These are phyloP conservation scores for Sthenelais limicola DNA, from an alignment of 2,888 invertebrate genomes.

Conservation along the genomic window DNA sequence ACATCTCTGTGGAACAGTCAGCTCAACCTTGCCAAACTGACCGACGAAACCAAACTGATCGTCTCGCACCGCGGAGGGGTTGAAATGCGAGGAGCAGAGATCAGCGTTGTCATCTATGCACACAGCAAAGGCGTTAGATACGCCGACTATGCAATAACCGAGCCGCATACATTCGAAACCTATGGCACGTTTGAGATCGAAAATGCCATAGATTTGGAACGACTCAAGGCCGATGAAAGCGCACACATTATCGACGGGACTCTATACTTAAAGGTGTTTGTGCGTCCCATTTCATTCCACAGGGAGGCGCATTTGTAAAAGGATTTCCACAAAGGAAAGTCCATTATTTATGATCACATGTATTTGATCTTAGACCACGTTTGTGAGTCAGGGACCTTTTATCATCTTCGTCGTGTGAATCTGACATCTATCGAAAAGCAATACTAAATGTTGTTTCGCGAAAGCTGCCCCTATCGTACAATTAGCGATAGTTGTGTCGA, in stretches of 20 bases:
- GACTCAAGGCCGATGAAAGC: conserved; percentile 45
- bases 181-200: conserved; percentile 51
- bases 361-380: no score
- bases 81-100: conserved; percentile 49
- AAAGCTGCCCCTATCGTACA: no score
- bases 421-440: no score
- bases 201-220: conserved; percentile 48
- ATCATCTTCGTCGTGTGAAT: no score
- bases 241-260: conserved; percentile 48
- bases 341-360: no score
- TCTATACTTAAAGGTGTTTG: conserved; percentile 48
- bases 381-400: no score
- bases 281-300: conserved; percentile 49
- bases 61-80: conserved; percentile 52
- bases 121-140: conserved; percentile 47
- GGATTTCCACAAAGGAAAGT: background rate
- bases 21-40: conserved; percentile 51
- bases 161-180: conserved; percentile 49
- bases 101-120: conserved; percentile 50
- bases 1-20: conserved; percentile 54
- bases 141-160: conserved; percentile 46
- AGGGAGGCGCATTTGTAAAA: conserved; percentile 32
- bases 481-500: no score
- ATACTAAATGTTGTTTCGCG: no score
- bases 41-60: conserved; percentile 50